Conservation (phyloP, 2,797 vertebrate genomes). For the Pseudochirops corinnae region DNA sequence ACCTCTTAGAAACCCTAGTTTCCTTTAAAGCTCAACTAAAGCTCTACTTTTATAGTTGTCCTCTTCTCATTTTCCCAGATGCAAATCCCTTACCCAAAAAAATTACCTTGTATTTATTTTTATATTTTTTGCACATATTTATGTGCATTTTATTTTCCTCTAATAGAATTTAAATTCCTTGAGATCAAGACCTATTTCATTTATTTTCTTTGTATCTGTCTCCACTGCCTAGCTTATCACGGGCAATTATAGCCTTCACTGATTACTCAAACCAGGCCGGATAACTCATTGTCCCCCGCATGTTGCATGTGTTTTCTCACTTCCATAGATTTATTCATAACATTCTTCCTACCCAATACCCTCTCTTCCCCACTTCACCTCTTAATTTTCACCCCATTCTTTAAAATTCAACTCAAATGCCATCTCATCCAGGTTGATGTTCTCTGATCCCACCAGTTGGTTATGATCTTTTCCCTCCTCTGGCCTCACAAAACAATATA, state of each 20-base stretch:
- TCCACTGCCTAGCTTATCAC: neutral
- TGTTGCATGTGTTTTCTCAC: neutral
- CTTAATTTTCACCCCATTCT: neutral
- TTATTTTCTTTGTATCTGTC: neutral
- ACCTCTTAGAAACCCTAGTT: neutral
- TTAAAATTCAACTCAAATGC: neutral
- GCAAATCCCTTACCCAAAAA: neutral
- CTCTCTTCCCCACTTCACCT: neutral
- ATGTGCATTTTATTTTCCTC: neutral
- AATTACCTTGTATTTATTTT: neutral
- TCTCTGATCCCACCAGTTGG: neutral
- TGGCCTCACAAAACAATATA: neutral
- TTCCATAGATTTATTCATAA: neutral
- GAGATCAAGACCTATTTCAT: neutral
- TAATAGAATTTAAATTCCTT: neutral
- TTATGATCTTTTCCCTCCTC: neutral
- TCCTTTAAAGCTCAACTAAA: neutral
- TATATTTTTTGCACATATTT: neutral
- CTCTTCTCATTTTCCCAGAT: neutral
- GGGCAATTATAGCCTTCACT: neutral
- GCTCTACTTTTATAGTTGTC: neutral
- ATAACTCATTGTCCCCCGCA: neutral
- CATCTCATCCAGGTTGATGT: neutral
- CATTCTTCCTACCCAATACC: neutral
- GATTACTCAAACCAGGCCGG: neutral